A percentile compares a stretch with the other conserved stretches of the same genome.
Conservation (phyloP, 2,888 invertebrate species). For the Elegia similella region DNA sequence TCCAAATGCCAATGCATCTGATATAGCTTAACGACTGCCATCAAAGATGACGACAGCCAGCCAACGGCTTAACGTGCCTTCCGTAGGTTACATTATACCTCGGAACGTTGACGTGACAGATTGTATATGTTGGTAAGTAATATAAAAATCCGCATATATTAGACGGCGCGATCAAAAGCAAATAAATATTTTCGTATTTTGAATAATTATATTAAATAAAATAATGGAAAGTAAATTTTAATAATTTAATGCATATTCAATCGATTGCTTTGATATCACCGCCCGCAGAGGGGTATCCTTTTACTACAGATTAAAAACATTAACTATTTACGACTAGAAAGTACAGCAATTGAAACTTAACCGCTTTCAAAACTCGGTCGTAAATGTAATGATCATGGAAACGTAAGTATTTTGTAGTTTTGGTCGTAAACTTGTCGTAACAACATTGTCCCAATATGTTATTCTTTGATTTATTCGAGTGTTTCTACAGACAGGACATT, state of each 20-base stretch:
- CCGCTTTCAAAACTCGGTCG: background rate
- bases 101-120: too few species aligned
- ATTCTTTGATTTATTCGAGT: background rate
- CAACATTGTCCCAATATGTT: background rate
- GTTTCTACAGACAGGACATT: background rate
- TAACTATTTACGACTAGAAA: background rate
- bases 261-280: background rate
- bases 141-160: background rate
- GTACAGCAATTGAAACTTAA: background rate
- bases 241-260: background rate
- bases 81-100: too few species aligned
- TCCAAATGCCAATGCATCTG: too few species aligned
- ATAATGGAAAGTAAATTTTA: background rate
- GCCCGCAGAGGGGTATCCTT: background rate
- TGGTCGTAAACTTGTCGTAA: background rate
- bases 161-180: too few species aligned
- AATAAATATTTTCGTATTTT: background rate
- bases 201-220: background rate
- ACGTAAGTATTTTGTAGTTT: background rate
- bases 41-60: too few species aligned
- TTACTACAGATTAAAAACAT: background rate
- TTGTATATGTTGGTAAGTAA: too few species aligned
- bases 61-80: too few species aligned
- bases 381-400: background rate
- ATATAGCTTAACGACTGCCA: too few species aligned